Base-by-base conservation (phyloP, 2,113 vertebrate species). In the Micromys minutus region DNA sequence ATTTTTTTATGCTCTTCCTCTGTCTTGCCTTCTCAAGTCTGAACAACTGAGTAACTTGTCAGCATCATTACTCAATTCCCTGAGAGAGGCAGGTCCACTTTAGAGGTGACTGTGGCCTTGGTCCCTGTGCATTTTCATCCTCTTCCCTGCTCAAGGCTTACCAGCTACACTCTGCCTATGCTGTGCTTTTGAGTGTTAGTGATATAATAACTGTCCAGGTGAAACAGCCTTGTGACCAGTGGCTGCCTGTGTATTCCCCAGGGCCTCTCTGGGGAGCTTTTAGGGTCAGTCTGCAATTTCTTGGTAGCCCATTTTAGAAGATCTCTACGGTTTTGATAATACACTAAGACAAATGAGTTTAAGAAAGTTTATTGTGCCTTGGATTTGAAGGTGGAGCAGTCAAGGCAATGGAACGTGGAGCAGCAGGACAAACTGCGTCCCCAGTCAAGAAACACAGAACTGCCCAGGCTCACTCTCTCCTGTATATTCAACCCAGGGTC, bases 1-100 rank as follows among this genome's bases (percentile, higher is more conserved):
- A 22, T 42, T 12, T 94, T n/a, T 96, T 72, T 88, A 88, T 87
- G 90, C 47, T 79, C 75, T 85, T 74, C 84, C 76, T 89, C 9
- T 83, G 50, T 85, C 87, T 97, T 94, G 29, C 81, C 93, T 93
- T 76, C 71, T 90, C 76, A 26, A 26, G 72, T 71, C 47, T 67
- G 59, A 89, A 55, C 31, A 94, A 79, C n/a, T 0, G 2, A 89
- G 61, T 59, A 50, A 87, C 36, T 59, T 50, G 89, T 87, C 26
- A 4, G 34, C 89, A 91, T 94, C 50, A 89, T 87, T 77, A 69
- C 52, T 97, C 94, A 47, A 36, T 74, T 81, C 69, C 1, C 88
- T 79, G 50, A n/a, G 65, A 31, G 72, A 80, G 42, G 16, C 61
- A 21, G 69, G 72, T 79, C 47, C 47, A 39, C 69, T 79, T 89